Conservation (phyloP, 2,797 vertebrate species). For the Salarias fasciatus region DNA sequence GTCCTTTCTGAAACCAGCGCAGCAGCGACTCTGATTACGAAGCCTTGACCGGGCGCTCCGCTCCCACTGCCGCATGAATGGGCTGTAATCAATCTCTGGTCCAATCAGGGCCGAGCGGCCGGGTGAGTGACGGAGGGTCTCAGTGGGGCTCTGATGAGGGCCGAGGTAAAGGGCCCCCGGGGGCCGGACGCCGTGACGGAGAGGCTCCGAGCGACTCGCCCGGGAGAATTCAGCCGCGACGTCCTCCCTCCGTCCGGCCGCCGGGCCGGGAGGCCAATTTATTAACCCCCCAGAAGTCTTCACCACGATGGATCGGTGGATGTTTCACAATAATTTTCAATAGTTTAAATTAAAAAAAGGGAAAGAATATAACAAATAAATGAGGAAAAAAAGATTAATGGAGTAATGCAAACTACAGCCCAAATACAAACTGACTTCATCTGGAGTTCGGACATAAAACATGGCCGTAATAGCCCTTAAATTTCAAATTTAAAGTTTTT, state of each 20-base stretch:
- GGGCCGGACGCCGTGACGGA: constrained; percentile 67
- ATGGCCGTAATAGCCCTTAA: too few relatives aligned
- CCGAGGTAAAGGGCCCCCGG: constrained; percentile 75
- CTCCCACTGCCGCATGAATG: constrained; percentile 76
- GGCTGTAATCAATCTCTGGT: constrained; percentile 86
- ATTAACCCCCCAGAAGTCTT: neutral
- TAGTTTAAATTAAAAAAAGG: too few relatives aligned
- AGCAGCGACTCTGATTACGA: constrained; percentile 86
- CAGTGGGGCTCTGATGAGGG: constrained; percentile 83
- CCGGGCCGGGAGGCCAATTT: constrained; percentile 1
- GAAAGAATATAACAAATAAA: too few relatives aligned
- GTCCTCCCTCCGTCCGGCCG: constrained; percentile 11
- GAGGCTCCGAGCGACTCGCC: constrained; percentile 39
- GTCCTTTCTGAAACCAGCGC: constrained; percentile 59
- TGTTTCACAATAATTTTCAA: too few relatives aligned
- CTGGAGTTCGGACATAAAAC: too few relatives aligned
- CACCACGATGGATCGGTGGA: neutral
- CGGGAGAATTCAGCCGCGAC: constrained; percentile 23
- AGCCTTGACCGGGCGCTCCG: constrained; percentile 79
- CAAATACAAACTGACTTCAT: too few relatives aligned
- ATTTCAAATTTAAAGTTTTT: too few relatives aligned
- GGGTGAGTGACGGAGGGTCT: constrained; percentile 83
- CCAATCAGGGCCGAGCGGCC: constrained; percentile 82
- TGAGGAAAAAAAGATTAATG: too few relatives aligned
- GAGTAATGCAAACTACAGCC: too few relatives aligned